Base-by-base conservation (phyloP, 37 sponge, comb jelly and placozoan species). In the Halichondria panicea region DNA sequence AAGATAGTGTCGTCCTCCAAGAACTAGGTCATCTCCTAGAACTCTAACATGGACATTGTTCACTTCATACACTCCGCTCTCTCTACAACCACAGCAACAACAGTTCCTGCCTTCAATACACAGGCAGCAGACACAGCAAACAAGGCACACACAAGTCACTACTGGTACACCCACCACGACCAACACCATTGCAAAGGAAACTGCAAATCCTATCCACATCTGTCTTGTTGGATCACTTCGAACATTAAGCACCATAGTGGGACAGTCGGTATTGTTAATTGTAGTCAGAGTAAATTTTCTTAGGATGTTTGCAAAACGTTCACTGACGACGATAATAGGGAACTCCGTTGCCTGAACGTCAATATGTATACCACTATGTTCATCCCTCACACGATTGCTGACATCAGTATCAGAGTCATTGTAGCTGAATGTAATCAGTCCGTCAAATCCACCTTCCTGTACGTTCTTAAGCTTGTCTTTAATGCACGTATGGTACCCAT, bases 241-340 rank as follows among this genome's bases (percentile, higher is more conserved):
- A 15, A 66, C 43, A 4, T 19, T 15, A 42, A 66, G 43, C 7
- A 66, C 68, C 22, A 42, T 8, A n/a, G n/a, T n/a, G n/a, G n/a
- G n/a, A n/a, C 22, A 48, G 15, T 48, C 56, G 25, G 3, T 6
- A 7, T 27, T 7, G 25, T 55, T 55, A 27, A 55, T 27, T 3
- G 9, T 27, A 11, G 52, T 18, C 52, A 48, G 52, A n/a, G 56
- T 55, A 27, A 6, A n/a, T 27, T 55, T 55, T 15, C 11, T 15
- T 35, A 70, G 54, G 4, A 27, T 8, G 5, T 28, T 1, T 6
- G 54, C 71, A 48, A 46, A 70, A 3, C 11, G 21, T 33, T 70
- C 54, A 52, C 53, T 70, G 27, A 70, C 71, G 52, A 70, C 71
- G 2, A 54, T 54, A 25, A 70, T 3, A 4, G 71, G 71, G 19